A percentile compares a stretch with the other conserved stretches of the same genome.
Conservation (phyloP, 2,797 vertebrate species). For the Galagoides demidoff region DNA sequence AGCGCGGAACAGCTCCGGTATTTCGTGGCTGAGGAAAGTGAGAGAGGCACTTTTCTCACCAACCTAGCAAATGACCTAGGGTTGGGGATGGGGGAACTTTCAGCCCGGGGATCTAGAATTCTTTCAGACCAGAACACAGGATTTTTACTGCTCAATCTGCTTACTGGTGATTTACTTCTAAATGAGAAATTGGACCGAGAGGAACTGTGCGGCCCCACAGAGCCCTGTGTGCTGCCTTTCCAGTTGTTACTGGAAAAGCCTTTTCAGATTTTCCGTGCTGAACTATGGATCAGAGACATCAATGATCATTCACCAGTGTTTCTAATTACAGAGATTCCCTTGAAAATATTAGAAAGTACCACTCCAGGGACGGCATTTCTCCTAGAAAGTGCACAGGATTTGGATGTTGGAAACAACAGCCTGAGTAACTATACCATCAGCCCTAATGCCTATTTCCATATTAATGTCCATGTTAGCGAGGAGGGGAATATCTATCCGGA, state of each 20-base stretch:
- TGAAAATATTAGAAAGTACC: slow-evolving; percentile 90
- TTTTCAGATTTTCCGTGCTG: slow-evolving; percentile 85
- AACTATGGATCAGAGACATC: slow-evolving; percentile 84
- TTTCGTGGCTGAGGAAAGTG: slow-evolving; percentile 72
- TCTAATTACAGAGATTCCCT: slow-evolving; percentile 88
- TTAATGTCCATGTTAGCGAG: slow-evolving; percentile 82
- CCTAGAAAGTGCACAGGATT: slow-evolving; percentile 89
- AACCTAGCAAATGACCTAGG: slow-evolving; percentile 88
- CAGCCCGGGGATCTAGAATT: slow-evolving; percentile 84
- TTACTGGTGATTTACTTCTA: slow-evolving; percentile 86
- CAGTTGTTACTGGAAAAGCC: slow-evolving; percentile 88
- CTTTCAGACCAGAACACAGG: slow-evolving; percentile 83
- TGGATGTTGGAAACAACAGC: slow-evolving; percentile 88
- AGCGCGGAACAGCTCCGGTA: slow-evolving; percentile 60
- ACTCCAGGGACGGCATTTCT: slow-evolving; percentile 88
- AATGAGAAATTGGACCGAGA: slow-evolving; percentile 83
- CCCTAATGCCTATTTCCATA: slow-evolving; percentile 86
- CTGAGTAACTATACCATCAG: slow-evolving; percentile 89
- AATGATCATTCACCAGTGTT: slow-evolving; percentile 92
- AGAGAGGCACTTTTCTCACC: slow-evolving; percentile 83
- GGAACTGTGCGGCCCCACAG: slow-evolving; percentile 80
- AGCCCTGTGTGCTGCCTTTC: slow-evolving; percentile 85
- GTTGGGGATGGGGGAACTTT: slow-evolving; percentile 82
- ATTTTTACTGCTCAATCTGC: slow-evolving; percentile 84
- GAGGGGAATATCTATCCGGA: slow-evolving; percentile 91